Evolutionary conservation across 1,140 invertebrate species (phyloP).

Genomic region (Cydia pomonella): DNA sequence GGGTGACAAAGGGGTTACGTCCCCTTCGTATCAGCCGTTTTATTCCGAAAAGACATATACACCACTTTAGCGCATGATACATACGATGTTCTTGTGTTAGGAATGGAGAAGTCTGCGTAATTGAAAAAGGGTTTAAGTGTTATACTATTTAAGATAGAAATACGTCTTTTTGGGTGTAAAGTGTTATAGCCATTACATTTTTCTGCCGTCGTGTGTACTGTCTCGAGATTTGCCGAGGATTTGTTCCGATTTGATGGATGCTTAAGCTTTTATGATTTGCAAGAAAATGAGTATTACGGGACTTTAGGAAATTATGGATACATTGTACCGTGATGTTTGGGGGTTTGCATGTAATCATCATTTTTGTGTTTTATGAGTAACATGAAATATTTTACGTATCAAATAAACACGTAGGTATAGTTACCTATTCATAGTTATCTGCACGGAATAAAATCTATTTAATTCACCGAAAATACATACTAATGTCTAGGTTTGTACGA

Average conservation of each 20-base stretch:
- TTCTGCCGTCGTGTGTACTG: conserved; percentile 10
- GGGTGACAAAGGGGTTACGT: conserved; percentile 20
- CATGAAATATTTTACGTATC: neutral
- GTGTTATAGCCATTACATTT: neutral
- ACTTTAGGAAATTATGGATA: conserved; percentile 2
- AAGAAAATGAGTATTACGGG: conserved; percentile 30
- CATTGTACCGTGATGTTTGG: conserved; percentile 15
- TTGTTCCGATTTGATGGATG: conserved; percentile 26
- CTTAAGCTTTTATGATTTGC: conserved; percentile 32
- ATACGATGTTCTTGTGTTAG: neutral
- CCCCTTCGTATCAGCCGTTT: neutral
- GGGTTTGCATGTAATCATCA: conserved; percentile 12
- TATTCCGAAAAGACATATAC: neutral
- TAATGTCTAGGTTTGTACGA: too few relatives aligned
- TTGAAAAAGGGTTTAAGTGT: neutral
- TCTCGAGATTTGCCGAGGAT: conserved; percentile 13
- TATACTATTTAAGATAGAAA: neutral
- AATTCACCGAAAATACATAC: too few relatives aligned
- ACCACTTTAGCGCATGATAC: neutral
- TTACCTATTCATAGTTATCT: too few relatives aligned
- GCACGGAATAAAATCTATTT: too few relatives aligned
- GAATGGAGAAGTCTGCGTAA: neutral
- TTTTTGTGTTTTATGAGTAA: neutral
- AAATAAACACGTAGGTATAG: neutral
- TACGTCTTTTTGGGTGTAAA: neutral